These are phyloP conservation scores for Sibirionetta formosa DNA, from an alignment of 2,797 vertebrate genomes.

Conservation along the genomic window DNA sequence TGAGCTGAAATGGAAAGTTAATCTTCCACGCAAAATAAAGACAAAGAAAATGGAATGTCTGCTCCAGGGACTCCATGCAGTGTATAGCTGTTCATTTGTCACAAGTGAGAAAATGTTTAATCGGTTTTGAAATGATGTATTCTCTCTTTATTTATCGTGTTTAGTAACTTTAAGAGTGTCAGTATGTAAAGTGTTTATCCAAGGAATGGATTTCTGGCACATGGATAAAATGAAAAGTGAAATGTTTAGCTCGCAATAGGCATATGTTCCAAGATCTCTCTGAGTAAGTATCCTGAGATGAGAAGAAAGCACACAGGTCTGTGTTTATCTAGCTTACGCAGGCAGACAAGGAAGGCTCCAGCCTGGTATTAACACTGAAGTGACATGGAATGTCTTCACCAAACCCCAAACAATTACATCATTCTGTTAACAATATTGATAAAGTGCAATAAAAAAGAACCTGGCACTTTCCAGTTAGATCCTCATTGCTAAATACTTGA, in stretches of 20 bases:
- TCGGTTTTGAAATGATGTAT: slow-evolving; percentile 77
- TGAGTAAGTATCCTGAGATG: slow-evolving; percentile 83
- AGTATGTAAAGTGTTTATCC: slow-evolving; percentile 85
- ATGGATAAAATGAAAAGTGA: slow-evolving; percentile 84
- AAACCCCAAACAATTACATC: slow-evolving; percentile 91
- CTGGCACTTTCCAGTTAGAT: slow-evolving; percentile 74
- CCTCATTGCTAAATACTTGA: slow-evolving; percentile 68
- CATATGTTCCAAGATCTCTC: slow-evolving; percentile 81
- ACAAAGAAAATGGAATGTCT: slow-evolving; percentile 70
- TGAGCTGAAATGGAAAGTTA: slow-evolving; percentile 81
- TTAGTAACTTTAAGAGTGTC: slow-evolving; percentile 83
- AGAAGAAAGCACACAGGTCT: slow-evolving; percentile 88
- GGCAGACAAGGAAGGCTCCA: slow-evolving; percentile 92
- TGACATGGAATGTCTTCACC: slow-evolving; percentile 89
- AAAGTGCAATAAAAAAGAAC: slow-evolving; percentile 82
- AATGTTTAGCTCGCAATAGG: slow-evolving; percentile 84
- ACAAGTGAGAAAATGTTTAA: slow-evolving; percentile 82
- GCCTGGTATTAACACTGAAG: slow-evolving; percentile 90
- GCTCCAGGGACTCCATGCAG: slow-evolving; percentile 58
- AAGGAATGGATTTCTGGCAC: slow-evolving; percentile 84
- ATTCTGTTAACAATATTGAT: slow-evolving; percentile 88
- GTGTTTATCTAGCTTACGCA: slow-evolving; percentile 91
- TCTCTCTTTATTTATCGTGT: slow-evolving; percentile 82
- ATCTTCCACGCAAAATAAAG: slow-evolving; percentile 77
- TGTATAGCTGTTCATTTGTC: slow-evolving; percentile 79